Conservation (phyloP, 2,888 invertebrate genomes). For the Drosophila melanosoma region DNA sequence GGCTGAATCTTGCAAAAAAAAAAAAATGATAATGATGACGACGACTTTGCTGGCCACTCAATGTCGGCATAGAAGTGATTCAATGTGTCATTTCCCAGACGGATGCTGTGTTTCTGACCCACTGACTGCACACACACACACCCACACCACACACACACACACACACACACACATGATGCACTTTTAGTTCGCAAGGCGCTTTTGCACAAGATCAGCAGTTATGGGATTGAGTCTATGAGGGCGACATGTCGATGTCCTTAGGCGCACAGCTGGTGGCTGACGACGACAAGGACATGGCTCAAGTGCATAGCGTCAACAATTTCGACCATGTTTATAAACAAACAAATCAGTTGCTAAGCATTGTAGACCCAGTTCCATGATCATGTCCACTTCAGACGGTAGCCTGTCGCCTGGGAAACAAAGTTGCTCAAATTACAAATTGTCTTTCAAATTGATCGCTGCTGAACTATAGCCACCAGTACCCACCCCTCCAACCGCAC, state of each 20-base stretch:
- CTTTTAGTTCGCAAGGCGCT: constrained; percentile 33
- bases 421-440: constrained; percentile 60
- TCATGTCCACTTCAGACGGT: constrained; percentile 47
- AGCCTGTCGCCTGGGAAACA: constrained; percentile 39
- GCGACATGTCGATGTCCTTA: constrained; percentile 61
- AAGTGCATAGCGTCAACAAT: constrained; percentile 72
- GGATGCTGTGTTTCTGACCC: constrained; percentile 62
- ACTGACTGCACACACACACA: constrained; percentile 50
- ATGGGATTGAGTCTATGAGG: neutral
- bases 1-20: constrained; percentile 64
- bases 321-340: constrained; percentile 68
- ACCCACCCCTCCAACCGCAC: neutral
- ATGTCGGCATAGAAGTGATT: constrained; percentile 75
- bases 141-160: constrained; percentile 16
- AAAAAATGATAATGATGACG: constrained; percentile 34
- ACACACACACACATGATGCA: constrained; percentile 29
- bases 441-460: constrained; percentile 11
- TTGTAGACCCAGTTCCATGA: constrained; percentile 45
- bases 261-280: constrained; percentile 74
- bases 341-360: constrained; percentile 43
- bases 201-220: constrained; percentile 60
- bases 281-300: constrained; percentile 71
- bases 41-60: constrained; percentile 65
- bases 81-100: constrained; percentile 70
- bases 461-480: neutral